Evolutionary conservation across 2,797 vertebrate species (phyloP).

Genomic region (Notolepis coatsorum): DNA sequence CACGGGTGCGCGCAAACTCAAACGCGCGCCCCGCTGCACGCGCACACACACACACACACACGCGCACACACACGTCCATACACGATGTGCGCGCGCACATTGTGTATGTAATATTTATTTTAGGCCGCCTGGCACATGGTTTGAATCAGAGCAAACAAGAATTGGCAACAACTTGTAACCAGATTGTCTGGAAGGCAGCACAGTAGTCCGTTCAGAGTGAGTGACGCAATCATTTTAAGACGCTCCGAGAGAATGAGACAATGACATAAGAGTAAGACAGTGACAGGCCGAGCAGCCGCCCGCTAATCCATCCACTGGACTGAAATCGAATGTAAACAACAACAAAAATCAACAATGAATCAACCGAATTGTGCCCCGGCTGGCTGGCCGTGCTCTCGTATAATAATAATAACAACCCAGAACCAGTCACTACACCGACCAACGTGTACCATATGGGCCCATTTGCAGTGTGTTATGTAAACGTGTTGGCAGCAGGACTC

Average conservation of each 20-base stretch:
- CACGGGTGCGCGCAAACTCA: slow-evolving; percentile 54
- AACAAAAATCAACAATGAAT: slow-evolving; percentile 15
- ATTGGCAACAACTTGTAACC: slow-evolving; percentile 51
- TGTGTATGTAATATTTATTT: slow-evolving; percentile 15
- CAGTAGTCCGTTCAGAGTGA: slow-evolving; percentile 56
- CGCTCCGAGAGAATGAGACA: slow-evolving; percentile 38
- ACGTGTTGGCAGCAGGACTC: slow-evolving; percentile 65
- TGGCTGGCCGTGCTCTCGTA: too few species aligned
- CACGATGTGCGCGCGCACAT: background rate
- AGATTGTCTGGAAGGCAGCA: slow-evolving; percentile 75
- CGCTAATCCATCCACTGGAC: slow-evolving; percentile 46
- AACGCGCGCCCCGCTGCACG: background rate
- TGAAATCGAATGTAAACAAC: slow-evolving; percentile 50
- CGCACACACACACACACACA: slow-evolving; percentile 16
- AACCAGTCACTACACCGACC: too few species aligned
- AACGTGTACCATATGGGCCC: too few species aligned
- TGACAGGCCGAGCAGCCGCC: slow-evolving; percentile 41
- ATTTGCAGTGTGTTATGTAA: slow-evolving; percentile 74
- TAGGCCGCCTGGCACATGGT: slow-evolving; percentile 40
- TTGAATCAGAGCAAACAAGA: slow-evolving; percentile 58
- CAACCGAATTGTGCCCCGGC: slow-evolving; percentile 1
- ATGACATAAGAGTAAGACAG: slow-evolving; percentile 57
- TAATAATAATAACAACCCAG: too few species aligned
- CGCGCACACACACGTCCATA: slow-evolving; percentile 1
- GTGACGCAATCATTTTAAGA: slow-evolving; percentile 55